Evolutionary conservation across 2,888 invertebrate genomes (phyloP).

Genomic region (Drosophila anceps): DNA sequence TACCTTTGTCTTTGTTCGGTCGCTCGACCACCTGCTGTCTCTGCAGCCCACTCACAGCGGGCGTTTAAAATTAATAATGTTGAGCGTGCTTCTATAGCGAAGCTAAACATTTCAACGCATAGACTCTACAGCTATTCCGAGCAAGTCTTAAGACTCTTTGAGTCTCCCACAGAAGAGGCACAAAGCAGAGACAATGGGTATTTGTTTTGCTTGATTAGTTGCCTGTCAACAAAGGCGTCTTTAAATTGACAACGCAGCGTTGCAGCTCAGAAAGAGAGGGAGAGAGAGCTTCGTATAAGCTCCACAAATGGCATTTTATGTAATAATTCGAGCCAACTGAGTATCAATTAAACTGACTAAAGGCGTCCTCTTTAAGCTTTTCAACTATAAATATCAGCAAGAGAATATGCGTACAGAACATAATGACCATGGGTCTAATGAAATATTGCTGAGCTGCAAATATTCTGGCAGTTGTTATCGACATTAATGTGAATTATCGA

Average conservation of each 20-base stretch:
- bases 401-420: neutral
- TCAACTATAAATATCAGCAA: neutral
- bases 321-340: neutral
- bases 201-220: conserved; percentile 57
- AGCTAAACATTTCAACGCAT: conserved; percentile 54
- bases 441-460: neutral
- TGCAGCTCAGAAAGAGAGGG: no score
- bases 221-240: conserved; percentile 33
- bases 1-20: neutral
- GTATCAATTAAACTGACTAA: neutral
- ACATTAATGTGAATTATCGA: conserved; percentile 9
- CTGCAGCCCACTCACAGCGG: conserved; percentile 62
- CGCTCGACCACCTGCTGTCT: conserved; percentile 67
- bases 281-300: neutral
- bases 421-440: neutral
- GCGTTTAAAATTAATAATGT: conserved; percentile 77
- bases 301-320: neutral
- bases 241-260: neutral
- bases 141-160: conserved; percentile 14
- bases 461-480: neutral
- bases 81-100: conserved; percentile 46
- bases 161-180: neutral
- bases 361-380: neutral
- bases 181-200: conserved; percentile 20
- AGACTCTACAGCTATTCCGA: conserved; percentile 22